Base-by-base conservation (phyloP, 2,113 vertebrate species). In the Emydocephalus ijimae region DNA sequence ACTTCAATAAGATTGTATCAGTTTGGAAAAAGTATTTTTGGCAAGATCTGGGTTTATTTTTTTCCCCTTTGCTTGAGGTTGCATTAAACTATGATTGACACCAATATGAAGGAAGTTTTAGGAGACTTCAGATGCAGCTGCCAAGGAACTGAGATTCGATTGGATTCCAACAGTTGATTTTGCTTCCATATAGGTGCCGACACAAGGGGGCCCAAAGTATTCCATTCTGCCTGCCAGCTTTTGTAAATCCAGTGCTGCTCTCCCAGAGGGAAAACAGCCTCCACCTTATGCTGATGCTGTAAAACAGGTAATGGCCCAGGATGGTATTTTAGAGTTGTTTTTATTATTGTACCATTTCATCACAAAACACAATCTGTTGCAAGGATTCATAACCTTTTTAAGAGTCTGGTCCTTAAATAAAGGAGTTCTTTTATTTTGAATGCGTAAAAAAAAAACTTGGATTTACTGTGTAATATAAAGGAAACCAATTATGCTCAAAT, bases 211-310 rank as follows among this genome's bases (percentile, higher is more conserved):
- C 96, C 98, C 97, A 97, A 99, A 98, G 96, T 98, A 98, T 97
- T 97, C 98, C 96, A 95, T 98, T 97, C 96, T 98, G 94, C 96
- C 98, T 97, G 97, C 98, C 94, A 97, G 96, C 96, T 98, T 99
- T 98, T 98, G 97, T 98, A 99, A 98, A 97, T 97, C 98, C 97
- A 98, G 97, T 94, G 97, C 98, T 97, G 96, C 98, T 94, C 97
- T 98, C 96, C 97, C 98, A 95, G 98, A 98, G 96, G 96, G 98
- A 98, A 98, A 98, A 97, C 98, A 99, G 97, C 99, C 98, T 96
- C 99, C 99, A 92, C 98, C 98, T 96, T 99, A 99, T 96, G 98
- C 99, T 98, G 99, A 99, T 98, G 99, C 99, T 97, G 97, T 99
- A 89, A 99, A 99, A 97, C 99, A 99, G 99, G 98, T 99, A 98